Conservation (phyloP, 2,888 invertebrate species). For the Epinotia brunnichana region DNA sequence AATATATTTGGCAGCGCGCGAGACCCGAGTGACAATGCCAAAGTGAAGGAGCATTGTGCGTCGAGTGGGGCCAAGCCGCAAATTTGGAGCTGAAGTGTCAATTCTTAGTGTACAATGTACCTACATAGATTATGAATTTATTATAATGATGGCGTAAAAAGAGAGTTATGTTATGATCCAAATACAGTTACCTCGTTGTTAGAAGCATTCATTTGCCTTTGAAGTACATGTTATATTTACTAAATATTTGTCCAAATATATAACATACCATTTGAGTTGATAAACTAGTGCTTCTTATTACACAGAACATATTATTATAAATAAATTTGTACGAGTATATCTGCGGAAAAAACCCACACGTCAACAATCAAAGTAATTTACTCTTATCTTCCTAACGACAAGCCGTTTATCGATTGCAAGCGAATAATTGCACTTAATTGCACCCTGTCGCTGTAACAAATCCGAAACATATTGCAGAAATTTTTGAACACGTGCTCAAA, state of each 20-base stretch:
- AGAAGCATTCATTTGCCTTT: not conserved
- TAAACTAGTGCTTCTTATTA: too few relatives aligned
- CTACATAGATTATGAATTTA: slow-evolving; percentile 32
- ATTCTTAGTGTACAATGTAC: slow-evolving; percentile 25
- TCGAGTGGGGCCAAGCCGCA: slow-evolving; percentile 65
- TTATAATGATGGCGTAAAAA: slow-evolving; percentile 41
- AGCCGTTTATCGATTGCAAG: slow-evolving; percentile 3
- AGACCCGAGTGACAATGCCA: slow-evolving; percentile 51
- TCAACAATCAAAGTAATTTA: slow-evolving; percentile 10
- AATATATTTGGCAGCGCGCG: slow-evolving; percentile 59
- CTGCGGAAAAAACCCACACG: slow-evolving; percentile 6
- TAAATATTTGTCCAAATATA: not conserved
- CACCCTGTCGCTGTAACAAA: not conserved
- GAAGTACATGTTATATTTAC: not conserved
- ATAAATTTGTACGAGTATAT: too few relatives aligned
- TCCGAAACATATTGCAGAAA: not conserved
- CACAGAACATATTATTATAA: too few relatives aligned
- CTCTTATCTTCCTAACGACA: slow-evolving; percentile 16
- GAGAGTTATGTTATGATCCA: slow-evolving; percentile 4
- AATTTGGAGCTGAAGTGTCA: slow-evolving; percentile 63
- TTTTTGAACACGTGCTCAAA: not conserved
- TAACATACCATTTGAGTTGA: too few relatives aligned
- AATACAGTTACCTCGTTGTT: not conserved
- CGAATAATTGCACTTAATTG: slow-evolving; percentile 20
- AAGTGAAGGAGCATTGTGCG: slow-evolving; percentile 60